Conservation (phyloP, 1,140 invertebrate genomes). For the Diorhabda carinulata region DNA sequence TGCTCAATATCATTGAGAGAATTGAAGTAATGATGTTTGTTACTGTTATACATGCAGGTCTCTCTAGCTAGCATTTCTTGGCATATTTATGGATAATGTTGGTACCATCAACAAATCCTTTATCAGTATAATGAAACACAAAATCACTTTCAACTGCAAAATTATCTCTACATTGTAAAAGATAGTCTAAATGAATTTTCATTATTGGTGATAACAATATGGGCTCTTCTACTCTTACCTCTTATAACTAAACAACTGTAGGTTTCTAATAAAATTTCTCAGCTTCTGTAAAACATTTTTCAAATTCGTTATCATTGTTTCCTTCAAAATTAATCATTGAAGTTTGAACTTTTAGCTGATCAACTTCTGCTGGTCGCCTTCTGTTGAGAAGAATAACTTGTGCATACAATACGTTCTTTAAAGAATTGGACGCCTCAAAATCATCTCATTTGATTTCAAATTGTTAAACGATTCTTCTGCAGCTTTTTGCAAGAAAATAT, state of each 20-base stretch:
- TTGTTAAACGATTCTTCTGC: background rate
- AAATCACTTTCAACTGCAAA: no score
- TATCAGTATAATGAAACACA: background rate
- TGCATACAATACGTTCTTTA: background rate
- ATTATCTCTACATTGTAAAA: no score
- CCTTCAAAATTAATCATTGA: background rate
- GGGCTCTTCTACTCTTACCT: no score
- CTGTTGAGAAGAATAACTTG: constrained; percentile 17
- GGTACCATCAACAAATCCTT: no score
- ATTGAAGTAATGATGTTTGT: background rate
- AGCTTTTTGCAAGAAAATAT: background rate
- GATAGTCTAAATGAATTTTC: no score
- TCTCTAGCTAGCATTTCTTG: no score
- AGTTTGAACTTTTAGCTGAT: constrained; percentile 12
- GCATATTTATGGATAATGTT: no score
- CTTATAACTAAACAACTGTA: no score
- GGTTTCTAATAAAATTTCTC: background rate
- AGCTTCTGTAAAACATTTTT: background rate
- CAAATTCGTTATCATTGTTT: background rate
- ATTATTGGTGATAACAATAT: no score
- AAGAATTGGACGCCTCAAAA: background rate
- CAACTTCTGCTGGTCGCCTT: constrained; percentile 13
- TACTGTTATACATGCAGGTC: background rate
- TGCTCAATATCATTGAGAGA: constrained; percentile 13
- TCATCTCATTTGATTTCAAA: background rate